A percentile compares a stretch with the other conserved stretches of the same genome.
Conservation (phyloP, 2,888 invertebrate genomes). For the Diplazon laetatorius region DNA sequence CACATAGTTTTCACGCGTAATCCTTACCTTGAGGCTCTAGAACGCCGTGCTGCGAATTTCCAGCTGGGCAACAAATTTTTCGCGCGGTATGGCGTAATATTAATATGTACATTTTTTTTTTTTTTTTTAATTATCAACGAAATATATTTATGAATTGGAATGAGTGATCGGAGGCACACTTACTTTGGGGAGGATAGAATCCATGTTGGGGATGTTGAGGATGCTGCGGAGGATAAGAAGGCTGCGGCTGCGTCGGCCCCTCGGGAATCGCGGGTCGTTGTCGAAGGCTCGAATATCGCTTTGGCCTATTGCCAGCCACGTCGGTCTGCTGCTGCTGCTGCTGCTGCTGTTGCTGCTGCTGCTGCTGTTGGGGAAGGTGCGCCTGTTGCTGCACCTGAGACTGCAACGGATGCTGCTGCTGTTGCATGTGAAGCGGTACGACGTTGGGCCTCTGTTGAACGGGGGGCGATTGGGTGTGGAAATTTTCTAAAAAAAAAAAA, state of each 20-base stretch:
- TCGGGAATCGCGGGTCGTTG: constrained; percentile 83
- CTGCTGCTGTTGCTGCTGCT: constrained; percentile 69
- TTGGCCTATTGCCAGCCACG: constrained; percentile 84
- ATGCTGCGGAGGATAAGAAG: constrained; percentile 76
- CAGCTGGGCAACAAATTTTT: constrained; percentile 76
- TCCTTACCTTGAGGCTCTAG: constrained; percentile 81
- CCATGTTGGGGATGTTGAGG: constrained; percentile 77
- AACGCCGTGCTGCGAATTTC: constrained; percentile 80
- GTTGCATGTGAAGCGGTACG: constrained; percentile 81
- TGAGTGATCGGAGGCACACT: not conserved
- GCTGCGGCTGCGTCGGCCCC: constrained; percentile 73
- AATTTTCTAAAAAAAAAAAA: constrained; percentile 74
- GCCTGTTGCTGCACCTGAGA: constrained; percentile 75
- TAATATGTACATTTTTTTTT: constrained; percentile 60
- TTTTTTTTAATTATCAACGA: no score
- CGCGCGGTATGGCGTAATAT: constrained; percentile 69
- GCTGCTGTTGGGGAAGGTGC: constrained; percentile 72
- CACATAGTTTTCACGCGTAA: constrained; percentile 55
- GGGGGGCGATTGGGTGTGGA: constrained; percentile 77
- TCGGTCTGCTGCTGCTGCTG: constrained; percentile 69
- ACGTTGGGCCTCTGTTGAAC: constrained; percentile 77
- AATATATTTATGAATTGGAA: constrained; percentile 2
- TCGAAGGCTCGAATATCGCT: constrained; percentile 88
- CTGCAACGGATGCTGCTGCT: constrained; percentile 76
- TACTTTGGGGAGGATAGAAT: constrained; percentile 80